Base-by-base conservation (phyloP, 2,797 vertebrate species). In the Sparus aurata region DNA sequence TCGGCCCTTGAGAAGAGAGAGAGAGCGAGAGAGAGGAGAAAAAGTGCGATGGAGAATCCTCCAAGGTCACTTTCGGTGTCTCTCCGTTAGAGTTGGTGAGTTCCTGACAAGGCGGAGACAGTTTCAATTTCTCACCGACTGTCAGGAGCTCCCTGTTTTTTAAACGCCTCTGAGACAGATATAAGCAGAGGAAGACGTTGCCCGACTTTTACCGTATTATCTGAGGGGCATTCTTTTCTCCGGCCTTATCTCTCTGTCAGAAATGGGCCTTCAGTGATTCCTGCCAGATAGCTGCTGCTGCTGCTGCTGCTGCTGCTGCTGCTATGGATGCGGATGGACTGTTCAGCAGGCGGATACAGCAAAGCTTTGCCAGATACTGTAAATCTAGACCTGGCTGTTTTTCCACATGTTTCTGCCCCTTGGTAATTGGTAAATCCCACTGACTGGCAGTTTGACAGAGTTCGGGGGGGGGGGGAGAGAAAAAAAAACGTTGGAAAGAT, bases 111-210 rank as follows among this genome's bases (percentile, higher is more conserved):
- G 89, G 15, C 75, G 71, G 83, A 92, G 90, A 92, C 87, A 87
- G 90, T 90, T 94, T 93, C 91, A 92, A 90, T 94, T 92, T 91
- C 91, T 91, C 87, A 83, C 85, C 76, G 55, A 70, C 92, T 92
- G 93, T 92, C 92, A 87, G 86, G 70, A 59, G 89, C 90, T 47
- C 73, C 74, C 75, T 89, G 85, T 86, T 91, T 92, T 91, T 86
- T 85, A 90, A 90, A 92, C 11, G 72, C 82, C 84, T 80, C 62
- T 73, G 86, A 93, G 90, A 88, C 82, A 77, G 88, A 93, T 89
- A 82, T 87, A 89, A 89, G 85, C 85, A 81, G 77, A 90, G 77
- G 85, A 92, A 92, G 89, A 94, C 88, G 90, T 92, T 91, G 82
- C 77, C 80, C 46, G 87, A 85, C 83, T 90, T 90, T 89, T 79